Evolutionary conservation across 2,797 vertebrate species (phyloP), one percentile per base, ranked within the genome.

Genomic region (Syngnathus rostellatus): DNA sequence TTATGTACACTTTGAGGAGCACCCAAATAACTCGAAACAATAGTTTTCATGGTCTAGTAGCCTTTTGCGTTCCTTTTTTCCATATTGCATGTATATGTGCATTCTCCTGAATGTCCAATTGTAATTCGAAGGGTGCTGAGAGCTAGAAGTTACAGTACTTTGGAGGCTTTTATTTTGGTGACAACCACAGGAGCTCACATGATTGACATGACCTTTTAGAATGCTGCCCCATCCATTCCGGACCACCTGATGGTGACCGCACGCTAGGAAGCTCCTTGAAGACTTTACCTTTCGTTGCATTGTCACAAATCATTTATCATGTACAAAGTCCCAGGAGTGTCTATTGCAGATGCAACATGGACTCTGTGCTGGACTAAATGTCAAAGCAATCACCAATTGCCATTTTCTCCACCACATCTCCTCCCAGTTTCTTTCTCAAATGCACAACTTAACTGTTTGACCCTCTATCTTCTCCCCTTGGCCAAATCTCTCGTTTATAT

Each of bases 131-230:
- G 5, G 40, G 5, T 16, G 12, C 21, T 25, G 60, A 16, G 5
- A 60, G 9, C 12, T 40, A 7, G 8, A 12, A 62, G 21, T 45
- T 10, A 41, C 41, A 9, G 41, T 43, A 17, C 41, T 45, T 45
- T 25, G 7, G 45, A 62, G 59, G 39, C 59, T 17, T 45, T 25
- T 16, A 5, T 11, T 43, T 62, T 1, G 40, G 5, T 14, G 60
- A 16, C 38, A 41, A n/a, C 59, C 40, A 23, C 19, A 17, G 8
- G 37, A 39, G 58, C 4, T 62, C 60, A 62, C 5, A 40, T 43
- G 60, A 62, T 10, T 25, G 60, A 45, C 60, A 23, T 62, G 60
- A 11, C 60, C 60, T 62, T 62, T 62, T 16, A 21, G 14, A 21
- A 2, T 45, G 9, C 58, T 6, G 37, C 38, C 37, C 37, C 54